Conservation (phyloP, 2,888 invertebrate genomes). For the Lepidochrysops patricia region DNA sequence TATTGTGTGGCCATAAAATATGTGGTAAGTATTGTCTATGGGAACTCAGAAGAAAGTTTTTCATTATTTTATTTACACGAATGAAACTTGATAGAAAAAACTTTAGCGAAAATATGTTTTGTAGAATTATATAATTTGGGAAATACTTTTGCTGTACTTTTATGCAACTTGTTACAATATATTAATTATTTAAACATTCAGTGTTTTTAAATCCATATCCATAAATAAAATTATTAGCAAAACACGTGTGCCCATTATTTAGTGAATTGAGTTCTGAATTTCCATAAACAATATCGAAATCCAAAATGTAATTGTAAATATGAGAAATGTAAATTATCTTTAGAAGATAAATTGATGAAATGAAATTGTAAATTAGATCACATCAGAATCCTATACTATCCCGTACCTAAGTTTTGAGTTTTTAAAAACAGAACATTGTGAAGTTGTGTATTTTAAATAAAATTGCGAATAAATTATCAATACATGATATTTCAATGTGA, state of each 20-base stretch:
- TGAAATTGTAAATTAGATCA: slow-evolving; percentile 57
- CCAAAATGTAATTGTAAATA: slow-evolving; percentile 59
- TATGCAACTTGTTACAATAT: too few species aligned
- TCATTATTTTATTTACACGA: background rate
- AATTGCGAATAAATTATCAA: slow-evolving; percentile 74
- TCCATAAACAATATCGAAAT: slow-evolving; percentile 35
- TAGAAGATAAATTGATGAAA: slow-evolving; percentile 54
- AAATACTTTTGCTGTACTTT: background rate
- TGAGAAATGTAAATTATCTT: slow-evolving; percentile 54
- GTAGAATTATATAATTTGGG: background rate
- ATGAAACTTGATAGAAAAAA: background rate
- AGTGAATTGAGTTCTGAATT: slow-evolving; percentile 24
- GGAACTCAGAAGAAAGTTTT: slow-evolving; percentile 9
- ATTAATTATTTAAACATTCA: too few species aligned
- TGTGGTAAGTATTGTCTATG: background rate
- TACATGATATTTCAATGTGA: slow-evolving; percentile 56
- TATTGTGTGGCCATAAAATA: too few species aligned
- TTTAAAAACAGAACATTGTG: slow-evolving; percentile 70
- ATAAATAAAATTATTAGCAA: too few species aligned
- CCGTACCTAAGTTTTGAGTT: slow-evolving; percentile 71
- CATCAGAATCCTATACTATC: slow-evolving; percentile 62
- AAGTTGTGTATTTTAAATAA: slow-evolving; percentile 75
- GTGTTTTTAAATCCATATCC: background rate
- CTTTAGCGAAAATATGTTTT: background rate
- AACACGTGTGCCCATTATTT: too few species aligned